Percentiles rank a stretch among this genome's conserved stretches.
These are phyloP conservation scores for Drosophila pseudoobscura DNA, from an alignment of 1,140 invertebrate species.

Conservation along the genomic window DNA sequence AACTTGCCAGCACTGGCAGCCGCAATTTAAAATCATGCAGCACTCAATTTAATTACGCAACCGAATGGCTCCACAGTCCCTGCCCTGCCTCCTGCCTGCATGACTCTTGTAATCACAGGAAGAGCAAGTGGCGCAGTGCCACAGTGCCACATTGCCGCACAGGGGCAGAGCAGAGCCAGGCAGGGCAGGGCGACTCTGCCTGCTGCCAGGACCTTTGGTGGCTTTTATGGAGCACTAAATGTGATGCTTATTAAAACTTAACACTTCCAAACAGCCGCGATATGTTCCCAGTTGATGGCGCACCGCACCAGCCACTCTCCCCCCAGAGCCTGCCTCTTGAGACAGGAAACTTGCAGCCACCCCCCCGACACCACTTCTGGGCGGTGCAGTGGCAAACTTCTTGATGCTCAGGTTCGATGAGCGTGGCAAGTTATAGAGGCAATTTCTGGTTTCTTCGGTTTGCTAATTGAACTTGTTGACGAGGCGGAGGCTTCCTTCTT, in stretches of 20 bases:
- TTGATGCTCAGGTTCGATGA: slow-evolving; percentile 67
- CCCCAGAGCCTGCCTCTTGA: neutral
- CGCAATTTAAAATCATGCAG: slow-evolving; percentile 69
- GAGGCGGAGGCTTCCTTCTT: slow-evolving; percentile 17
- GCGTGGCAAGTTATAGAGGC: slow-evolving; percentile 42
- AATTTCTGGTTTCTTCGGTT: slow-evolving; percentile 42
- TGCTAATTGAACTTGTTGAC: slow-evolving; percentile 68
- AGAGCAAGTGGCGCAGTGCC: neutral
- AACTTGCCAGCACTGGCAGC: slow-evolving; percentile 32
- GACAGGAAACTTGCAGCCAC: neutral
- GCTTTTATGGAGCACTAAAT: slow-evolving; percentile 57
- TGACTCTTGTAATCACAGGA: slow-evolving; percentile 35
- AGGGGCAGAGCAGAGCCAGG: too few species aligned
- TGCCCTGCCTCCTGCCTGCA: neutral
- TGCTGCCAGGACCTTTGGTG: slow-evolving; percentile 12
- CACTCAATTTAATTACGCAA: slow-evolving; percentile 76
- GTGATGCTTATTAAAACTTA: slow-evolving; percentile 74
- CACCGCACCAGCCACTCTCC: neutral
- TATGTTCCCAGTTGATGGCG: slow-evolving; percentile 16
- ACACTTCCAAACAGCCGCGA: slow-evolving; percentile 41
- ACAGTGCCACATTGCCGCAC: too few species aligned
- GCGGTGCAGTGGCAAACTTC: slow-evolving; percentile 44
- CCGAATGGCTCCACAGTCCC: slow-evolving; percentile 42
- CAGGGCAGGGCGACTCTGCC: too few species aligned
- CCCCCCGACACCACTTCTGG: neutral